Evolutionary conservation across 2,888 invertebrate species (phyloP).

Genomic region (Stenchaetothrips biformis): DNA sequence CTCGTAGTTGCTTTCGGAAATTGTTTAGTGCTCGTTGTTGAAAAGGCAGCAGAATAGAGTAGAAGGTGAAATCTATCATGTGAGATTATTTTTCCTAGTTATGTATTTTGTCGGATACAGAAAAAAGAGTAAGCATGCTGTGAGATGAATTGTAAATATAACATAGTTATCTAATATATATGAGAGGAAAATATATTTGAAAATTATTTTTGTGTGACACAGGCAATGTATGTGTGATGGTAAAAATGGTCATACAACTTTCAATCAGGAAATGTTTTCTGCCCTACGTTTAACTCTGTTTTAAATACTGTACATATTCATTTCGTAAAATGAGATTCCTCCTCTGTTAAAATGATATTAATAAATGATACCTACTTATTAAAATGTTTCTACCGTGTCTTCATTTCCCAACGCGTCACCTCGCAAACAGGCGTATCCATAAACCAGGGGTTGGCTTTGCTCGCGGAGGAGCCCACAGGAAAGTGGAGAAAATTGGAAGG

Average conservation of each 20-base stretch:
- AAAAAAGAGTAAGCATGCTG: slow-evolving; percentile 9
- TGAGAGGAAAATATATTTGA: slow-evolving; percentile 21
- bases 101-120: slow-evolving; percentile 10
- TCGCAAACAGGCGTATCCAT: too few relatives aligned
- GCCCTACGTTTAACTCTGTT: slow-evolving; percentile 5
- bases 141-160: slow-evolving; percentile 18
- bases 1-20: slow-evolving; percentile 7
- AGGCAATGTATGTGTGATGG: slow-evolving; percentile 16
- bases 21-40: neutral
- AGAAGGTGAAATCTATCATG: slow-evolving; percentile 13
- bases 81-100: slow-evolving; percentile 24
- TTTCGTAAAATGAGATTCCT: neutral
- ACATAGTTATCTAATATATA: slow-evolving; percentile 1
- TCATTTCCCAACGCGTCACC: neutral
- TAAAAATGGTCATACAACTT: neutral
- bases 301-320: slow-evolving; percentile 1
- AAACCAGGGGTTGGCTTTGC: too few relatives aligned
- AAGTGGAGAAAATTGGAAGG: neutral
- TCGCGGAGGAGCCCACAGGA: neutral
- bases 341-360: slow-evolving; percentile 22
- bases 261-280: neutral
- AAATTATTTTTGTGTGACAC: slow-evolving; percentile 18
- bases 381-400: neutral
- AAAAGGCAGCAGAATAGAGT: slow-evolving; percentile 10
- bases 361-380: slow-evolving; percentile 19